Evolutionary conservation across 2,797 vertebrate species (phyloP), one percentile per base, ranked within the genome.

Genomic region (Loriculus beryllinus): DNA sequence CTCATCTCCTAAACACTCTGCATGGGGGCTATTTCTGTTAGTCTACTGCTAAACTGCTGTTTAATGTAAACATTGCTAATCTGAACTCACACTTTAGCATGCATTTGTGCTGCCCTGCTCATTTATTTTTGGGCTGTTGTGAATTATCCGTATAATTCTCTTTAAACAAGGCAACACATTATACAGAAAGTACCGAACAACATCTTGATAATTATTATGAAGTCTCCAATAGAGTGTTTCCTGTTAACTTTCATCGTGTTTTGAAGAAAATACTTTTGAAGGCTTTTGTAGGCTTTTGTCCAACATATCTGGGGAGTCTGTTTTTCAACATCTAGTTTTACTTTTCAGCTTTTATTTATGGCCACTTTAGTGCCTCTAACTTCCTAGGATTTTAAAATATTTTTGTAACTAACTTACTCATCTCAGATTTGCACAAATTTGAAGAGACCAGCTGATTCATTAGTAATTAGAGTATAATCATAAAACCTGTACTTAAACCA

Each of bases 211-310:
- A 86, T 95, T 79, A 85, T 85, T 39, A 65, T 60, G 71, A 92
- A 92, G 49, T 72, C 84, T 94, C 90, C 86, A 93, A 93, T 94
- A 89, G 84, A 82, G 92, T 0, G 1, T 89, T 95, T 94, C 86
- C 92, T 94, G 72, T 89, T 87, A 93, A 95, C 78, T 91, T 94
- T 89, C 72, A 22, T 20, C n/a, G 45, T 93, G 88, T 95, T 96
- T 91, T 95, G 88, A 85, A 92, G 92, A 95, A 94, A 92, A 95
- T 87, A 93, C 86, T 95, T 95, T 79, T 51, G 62, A 87, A 95
- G 59, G 90, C 76, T 96, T 96, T 94, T 89, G 43, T 92, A 95
- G 93, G 92, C 93, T 94, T 17, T 71, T 51, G 37, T 93, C 95
- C 94, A 95, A 45, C 62, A 28, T 94, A 94, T 92, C 90, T 95